Percentiles rank a stretch among this genome's conserved stretches.
Evolutionary conservation across 2,888 invertebrate species (phyloP).

Genomic region (Tethea ocularis): DNA sequence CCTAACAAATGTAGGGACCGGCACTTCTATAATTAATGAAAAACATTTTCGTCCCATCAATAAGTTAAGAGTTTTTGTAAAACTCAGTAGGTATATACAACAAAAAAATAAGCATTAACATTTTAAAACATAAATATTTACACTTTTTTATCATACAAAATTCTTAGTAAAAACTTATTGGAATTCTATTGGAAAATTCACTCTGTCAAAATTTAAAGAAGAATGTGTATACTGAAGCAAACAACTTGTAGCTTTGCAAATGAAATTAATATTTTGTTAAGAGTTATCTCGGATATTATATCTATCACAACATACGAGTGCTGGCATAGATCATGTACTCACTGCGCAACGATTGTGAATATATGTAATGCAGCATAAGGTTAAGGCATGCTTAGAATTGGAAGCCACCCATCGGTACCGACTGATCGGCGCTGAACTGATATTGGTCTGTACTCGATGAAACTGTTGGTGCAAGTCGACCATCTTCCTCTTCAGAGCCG

Average conservation of each 20-base stretch:
- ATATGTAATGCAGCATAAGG: slow-evolving; percentile 27
- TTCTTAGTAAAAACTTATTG: not conserved
- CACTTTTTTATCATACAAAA: slow-evolving; percentile 18
- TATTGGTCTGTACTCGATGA: slow-evolving; percentile 90
- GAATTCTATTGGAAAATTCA: not conserved
- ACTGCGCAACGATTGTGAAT: slow-evolving; percentile 48
- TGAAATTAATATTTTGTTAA: not conserved
- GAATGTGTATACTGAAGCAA: not conserved
- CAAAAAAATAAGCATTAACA: slow-evolving; percentile 43
- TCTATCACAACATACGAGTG: slow-evolving; percentile 24
- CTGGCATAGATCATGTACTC: slow-evolving; percentile 33
- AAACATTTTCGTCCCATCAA: not conserved
- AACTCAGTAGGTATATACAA: slow-evolving; percentile 34
- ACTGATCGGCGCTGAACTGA: slow-evolving; percentile 88
- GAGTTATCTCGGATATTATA: slow-evolving; percentile 6
- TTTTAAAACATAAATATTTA: slow-evolving; percentile 7
- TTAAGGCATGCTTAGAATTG: slow-evolving; percentile 85
- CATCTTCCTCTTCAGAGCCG: slow-evolving; percentile 95
- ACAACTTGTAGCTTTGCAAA: not conserved
- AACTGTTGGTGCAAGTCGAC: slow-evolving; percentile 90
- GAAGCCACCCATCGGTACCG: slow-evolving; percentile 91
- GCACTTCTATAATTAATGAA: not conserved
- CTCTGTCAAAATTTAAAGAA: not conserved
- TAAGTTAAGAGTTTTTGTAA: not conserved
- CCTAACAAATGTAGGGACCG: not conserved